Percentiles rank a stretch among this genome's conserved stretches.
These are phyloP conservation scores for Panulirus ornatus DNA, from an alignment of 1,140 invertebrate species.

Conservation along the genomic window DNA sequence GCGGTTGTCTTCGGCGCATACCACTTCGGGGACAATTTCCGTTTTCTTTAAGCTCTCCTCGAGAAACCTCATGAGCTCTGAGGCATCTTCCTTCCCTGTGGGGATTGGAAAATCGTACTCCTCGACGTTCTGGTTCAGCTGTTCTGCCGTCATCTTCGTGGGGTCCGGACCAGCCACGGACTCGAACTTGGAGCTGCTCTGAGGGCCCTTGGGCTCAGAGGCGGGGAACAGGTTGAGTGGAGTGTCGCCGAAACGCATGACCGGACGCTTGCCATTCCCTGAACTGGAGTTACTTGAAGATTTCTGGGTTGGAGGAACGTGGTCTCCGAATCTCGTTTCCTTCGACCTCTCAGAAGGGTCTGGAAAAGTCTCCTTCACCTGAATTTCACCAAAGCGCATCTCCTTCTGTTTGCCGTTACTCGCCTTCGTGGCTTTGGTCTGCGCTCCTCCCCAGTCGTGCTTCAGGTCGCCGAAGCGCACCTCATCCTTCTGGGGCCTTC, in stretches of 20 bases:
- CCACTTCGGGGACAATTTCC: slow-evolving; percentile 72
- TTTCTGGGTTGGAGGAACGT: background rate
- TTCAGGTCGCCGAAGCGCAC: slow-evolving; percentile 74
- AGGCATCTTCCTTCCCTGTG: slow-evolving; percentile 72
- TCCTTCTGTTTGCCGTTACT: slow-evolving; percentile 66
- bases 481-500: slow-evolving; percentile 68
- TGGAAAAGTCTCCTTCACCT: slow-evolving; percentile 53
- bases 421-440: slow-evolving; percentile 52
- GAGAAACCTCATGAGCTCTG: slow-evolving; percentile 70
- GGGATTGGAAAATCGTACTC: slow-evolving; percentile 75
- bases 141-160: slow-evolving; percentile 73
- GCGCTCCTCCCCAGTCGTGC: slow-evolving; percentile 74
- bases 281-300: background rate
- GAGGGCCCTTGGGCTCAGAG: slow-evolving; percentile 1
- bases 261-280: slow-evolving; percentile 32
- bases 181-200: slow-evolving; percentile 74
- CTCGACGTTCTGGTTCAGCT: slow-evolving; percentile 75
- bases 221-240: slow-evolving; percentile 69
- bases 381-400: slow-evolving; percentile 71
- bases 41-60: slow-evolving; percentile 69
- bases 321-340: slow-evolving; percentile 46
- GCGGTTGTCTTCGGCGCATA: slow-evolving; percentile 48
- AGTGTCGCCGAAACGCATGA: slow-evolving; percentile 73
- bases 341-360: background rate
- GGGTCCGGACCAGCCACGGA: slow-evolving; percentile 73